Conservation (phyloP, 2,113 vertebrate genomes). For the Ranitomeya variabilis region DNA sequence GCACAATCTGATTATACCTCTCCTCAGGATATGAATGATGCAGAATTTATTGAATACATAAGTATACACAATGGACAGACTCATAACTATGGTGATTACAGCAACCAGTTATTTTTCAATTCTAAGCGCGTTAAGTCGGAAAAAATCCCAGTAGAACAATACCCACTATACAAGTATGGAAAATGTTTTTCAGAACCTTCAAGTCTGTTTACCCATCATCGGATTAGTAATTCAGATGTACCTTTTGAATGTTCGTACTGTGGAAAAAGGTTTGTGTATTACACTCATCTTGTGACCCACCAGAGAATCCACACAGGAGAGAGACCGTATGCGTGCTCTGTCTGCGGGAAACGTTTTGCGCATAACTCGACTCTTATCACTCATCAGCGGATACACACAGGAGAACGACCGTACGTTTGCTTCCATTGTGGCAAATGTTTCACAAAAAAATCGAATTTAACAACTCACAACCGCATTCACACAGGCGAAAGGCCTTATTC, state of each 20-base stretch:
- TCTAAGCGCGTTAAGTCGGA: background rate
- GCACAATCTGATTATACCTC: background rate
- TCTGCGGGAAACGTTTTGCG: constrained; percentile 12
- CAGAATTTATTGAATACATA: constrained; percentile 4
- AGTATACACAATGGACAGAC: background rate
- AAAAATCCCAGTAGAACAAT: background rate
- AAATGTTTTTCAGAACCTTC: constrained; percentile 4
- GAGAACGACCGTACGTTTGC: constrained; percentile 19
- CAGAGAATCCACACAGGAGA: constrained; percentile 31
- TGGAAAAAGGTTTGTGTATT: constrained; percentile 16
- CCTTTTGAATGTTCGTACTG: constrained; percentile 13
- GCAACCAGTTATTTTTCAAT: constrained; percentile 1
- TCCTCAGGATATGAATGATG: background rate
- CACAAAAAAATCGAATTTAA: constrained; percentile 9
- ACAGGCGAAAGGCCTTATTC: constrained; percentile 12
- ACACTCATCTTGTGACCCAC: constrained; percentile 10
- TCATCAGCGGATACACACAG: constrained; percentile 19
- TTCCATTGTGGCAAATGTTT: constrained; percentile 23
- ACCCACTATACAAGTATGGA: constrained; percentile 2
- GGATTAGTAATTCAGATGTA: background rate
- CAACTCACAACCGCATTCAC: constrained; percentile 33
- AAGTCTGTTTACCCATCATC: background rate
- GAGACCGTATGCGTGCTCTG: constrained; percentile 5
- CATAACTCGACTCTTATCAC: constrained; percentile 11
- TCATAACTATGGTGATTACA: background rate